Percentiles rank a stretch among this genome's conserved stretches.
These are phyloP conservation scores for Eucera pruinosa DNA, from an alignment of 2,888 invertebrate species.

Conservation along the genomic window DNA sequence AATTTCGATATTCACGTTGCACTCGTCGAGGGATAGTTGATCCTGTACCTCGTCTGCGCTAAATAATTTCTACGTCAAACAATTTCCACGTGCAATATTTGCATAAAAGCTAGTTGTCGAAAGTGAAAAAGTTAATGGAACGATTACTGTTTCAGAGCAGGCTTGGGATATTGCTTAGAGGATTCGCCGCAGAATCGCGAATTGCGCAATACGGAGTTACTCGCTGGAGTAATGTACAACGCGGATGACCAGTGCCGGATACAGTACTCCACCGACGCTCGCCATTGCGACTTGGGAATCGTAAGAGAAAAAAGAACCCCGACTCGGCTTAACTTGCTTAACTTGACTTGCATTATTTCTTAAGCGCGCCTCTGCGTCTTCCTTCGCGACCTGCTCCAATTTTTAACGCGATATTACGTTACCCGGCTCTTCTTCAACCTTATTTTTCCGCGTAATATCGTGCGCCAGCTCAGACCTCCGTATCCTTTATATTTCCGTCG, in stretches of 20 bases:
- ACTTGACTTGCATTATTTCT: neutral
- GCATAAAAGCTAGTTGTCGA: too few species aligned
- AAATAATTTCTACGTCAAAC: too few species aligned
- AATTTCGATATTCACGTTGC: too few species aligned
- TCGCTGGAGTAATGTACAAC: conserved; percentile 86
- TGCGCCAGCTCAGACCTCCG: neutral
- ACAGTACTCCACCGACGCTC: conserved; percentile 84
- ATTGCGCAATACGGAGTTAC: conserved; percentile 74
- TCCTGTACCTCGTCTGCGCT: too few species aligned
- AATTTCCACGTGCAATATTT: too few species aligned
- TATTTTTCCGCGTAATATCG: conserved; percentile 38
- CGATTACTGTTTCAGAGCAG: conserved; percentile 84
- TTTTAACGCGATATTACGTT: conserved; percentile 16
- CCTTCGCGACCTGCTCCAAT: conserved; percentile 12
- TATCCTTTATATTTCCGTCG: conserved; percentile 35
- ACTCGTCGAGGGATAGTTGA: too few species aligned
- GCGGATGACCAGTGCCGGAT: conserved; percentile 86
- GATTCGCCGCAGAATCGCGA: conserved; percentile 85
- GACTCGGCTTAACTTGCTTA: too few species aligned
- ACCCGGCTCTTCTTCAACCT: conserved; percentile 7
- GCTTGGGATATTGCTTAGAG: conserved; percentile 86
- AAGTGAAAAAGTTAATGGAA: too few species aligned
- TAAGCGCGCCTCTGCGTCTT: neutral
- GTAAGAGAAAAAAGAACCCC: conserved; percentile 73
- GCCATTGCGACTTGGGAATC: conserved; percentile 82